Conservation (phyloP, 2,113 vertebrate species). For the Tetrao urogallus region DNA sequence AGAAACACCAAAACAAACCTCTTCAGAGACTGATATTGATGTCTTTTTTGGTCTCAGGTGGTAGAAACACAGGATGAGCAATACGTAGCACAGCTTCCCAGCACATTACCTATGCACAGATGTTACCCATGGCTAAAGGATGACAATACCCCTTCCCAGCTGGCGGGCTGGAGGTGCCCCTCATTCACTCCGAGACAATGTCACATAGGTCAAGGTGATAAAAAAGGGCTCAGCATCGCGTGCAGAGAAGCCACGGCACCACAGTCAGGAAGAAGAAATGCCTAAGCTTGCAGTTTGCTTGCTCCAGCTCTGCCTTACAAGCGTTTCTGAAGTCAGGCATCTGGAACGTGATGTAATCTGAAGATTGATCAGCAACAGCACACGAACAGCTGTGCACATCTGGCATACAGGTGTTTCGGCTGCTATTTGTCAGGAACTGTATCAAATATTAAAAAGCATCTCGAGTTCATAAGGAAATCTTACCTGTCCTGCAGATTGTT, state of each 20-base stretch:
- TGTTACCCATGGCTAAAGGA: background rate
- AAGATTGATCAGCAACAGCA: background rate
- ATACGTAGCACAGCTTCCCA: background rate
- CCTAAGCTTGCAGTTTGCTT: background rate
- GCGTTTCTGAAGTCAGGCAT: background rate
- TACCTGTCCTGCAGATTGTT: background rate
- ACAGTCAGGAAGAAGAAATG: rapidly evolving
- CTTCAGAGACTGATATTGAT: rapidly evolving
- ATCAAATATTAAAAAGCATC: background rate
- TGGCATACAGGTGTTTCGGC: slow-evolving; percentile 53
- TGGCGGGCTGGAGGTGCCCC: background rate
- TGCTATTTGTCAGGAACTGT: slow-evolving; percentile 6
- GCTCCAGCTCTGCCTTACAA: background rate
- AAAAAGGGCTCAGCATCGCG: rapidly evolving
- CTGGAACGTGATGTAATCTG: slow-evolving; percentile 25
- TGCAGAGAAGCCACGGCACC: background rate
- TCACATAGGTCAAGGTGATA: rapidly evolving
- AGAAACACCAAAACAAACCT: background rate
- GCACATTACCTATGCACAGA: rapidly evolving
- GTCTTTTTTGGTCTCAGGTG: background rate
- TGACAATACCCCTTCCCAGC: rapidly evolving
- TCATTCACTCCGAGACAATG: background rate
- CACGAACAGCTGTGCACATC: slow-evolving; percentile 54
- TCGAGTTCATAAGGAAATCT: rapidly evolving
- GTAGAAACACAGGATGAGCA: rapidly evolving